Evolutionary conservation across 2,888 invertebrate genomes (phyloP).

Genomic region (Dryococelus australis): DNA sequence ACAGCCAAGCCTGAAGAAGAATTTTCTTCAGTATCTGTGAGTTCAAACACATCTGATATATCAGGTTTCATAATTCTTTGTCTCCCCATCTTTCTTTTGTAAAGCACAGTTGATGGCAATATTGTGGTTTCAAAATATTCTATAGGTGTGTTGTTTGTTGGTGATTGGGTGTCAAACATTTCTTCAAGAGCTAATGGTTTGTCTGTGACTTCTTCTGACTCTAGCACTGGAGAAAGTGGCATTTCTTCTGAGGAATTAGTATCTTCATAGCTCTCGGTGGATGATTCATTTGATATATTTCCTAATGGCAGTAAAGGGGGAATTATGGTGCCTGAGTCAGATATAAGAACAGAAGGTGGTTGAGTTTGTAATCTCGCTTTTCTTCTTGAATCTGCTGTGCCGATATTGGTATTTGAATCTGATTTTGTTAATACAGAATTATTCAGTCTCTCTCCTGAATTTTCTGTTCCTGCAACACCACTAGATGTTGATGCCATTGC

Average conservation of each 20-base stretch:
- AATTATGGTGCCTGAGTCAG: background rate
- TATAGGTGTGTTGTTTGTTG: background rate
- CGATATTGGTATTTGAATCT: background rate
- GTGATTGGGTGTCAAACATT: background rate
- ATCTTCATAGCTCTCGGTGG: background rate
- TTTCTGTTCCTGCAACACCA: too few relatives aligned
- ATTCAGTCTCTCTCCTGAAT: background rate
- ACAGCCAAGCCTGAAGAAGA: conserved; percentile 26
- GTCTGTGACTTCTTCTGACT: background rate
- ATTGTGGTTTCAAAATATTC: background rate
- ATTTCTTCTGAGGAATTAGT: background rate
- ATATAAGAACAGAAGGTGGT: background rate
- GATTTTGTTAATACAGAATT: background rate
- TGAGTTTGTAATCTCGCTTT: background rate
- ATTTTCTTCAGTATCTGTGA: background rate
- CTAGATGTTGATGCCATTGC: too few relatives aligned
- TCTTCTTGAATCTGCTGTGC: background rate
- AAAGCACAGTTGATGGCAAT: background rate
- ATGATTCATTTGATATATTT: background rate
- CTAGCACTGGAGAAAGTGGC: background rate
- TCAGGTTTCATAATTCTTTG: background rate
- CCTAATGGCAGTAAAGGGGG: background rate
- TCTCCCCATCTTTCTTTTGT: background rate
- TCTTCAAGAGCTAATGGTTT: background rate
- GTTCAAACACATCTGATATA: background rate